phyloP scores from a whole-genome alignment of 2,113 vertebrate species.

The Eonycteris spelaea region DNA sequence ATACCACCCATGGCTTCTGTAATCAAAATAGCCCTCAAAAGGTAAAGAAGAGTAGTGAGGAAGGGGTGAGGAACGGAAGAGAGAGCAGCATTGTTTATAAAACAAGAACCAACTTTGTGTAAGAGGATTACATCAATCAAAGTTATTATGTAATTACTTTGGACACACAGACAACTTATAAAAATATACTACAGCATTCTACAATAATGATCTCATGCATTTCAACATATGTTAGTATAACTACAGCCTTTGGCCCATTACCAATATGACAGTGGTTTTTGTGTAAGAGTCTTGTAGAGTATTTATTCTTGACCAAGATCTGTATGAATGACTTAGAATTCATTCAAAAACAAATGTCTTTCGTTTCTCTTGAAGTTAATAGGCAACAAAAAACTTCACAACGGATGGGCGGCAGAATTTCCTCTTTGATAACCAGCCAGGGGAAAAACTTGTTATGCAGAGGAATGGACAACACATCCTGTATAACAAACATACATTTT shows the following conservation, averaged over 20 bases:
- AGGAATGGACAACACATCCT: not conserved
- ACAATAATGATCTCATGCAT: constrained; percentile 42
- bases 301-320: constrained; percentile 70
- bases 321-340: constrained; percentile 74
- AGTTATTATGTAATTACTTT: constrained; percentile 55
- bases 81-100: constrained; percentile 47
- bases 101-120: constrained; percentile 49
- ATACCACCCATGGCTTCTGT: not conserved
- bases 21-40: not conserved
- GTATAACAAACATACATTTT: constrained; percentile 51
- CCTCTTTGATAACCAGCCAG: constrained; percentile 63
- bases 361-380: constrained; percentile 57
- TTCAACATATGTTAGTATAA: constrained; percentile 9
- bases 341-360: constrained; percentile 72
- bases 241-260: constrained; percentile 52
- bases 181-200: constrained; percentile 42
- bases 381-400: constrained; percentile 56
- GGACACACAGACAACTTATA: constrained; percentile 44
- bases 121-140: constrained; percentile 48
- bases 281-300: constrained; percentile 44
- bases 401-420: constrained; percentile 38
- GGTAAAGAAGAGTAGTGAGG: not conserved
- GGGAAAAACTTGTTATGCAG: constrained; percentile 33
- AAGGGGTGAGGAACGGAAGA: not conserved
- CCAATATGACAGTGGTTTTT: constrained; percentile 18